A percentile compares a stretch with the other conserved stretches of the same genome.
Conservation (phyloP, 1,140 invertebrate species). For the Drosophila tani region DNA sequence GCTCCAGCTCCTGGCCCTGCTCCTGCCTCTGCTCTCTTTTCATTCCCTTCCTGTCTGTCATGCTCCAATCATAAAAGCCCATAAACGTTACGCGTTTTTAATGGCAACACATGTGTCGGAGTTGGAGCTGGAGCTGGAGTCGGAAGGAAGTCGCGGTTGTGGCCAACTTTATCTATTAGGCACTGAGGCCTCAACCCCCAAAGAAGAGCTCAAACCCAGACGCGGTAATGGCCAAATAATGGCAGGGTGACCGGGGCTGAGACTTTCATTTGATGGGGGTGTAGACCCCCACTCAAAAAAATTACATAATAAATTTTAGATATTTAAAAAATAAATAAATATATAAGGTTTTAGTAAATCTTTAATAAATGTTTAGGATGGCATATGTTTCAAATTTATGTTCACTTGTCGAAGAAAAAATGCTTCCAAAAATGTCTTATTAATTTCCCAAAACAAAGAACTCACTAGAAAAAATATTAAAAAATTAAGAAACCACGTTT, state of each 20-base stretch:
- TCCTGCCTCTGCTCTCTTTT: constrained; percentile 4
- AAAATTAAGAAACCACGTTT: too few relatives aligned
- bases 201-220: constrained; percentile 36
- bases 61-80: constrained; percentile 67
- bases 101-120: constrained; percentile 51
- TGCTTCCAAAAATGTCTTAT: neutral
- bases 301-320: too few relatives aligned
- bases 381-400: too few relatives aligned
- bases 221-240: constrained; percentile 71
- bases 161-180: constrained; percentile 50
- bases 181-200: constrained; percentile 25
- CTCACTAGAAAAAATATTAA: too few relatives aligned
- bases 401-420: too few relatives aligned
- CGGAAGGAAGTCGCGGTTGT: constrained; percentile 26
- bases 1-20: neutral
- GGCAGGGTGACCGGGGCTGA: constrained; percentile 16
- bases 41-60: constrained; percentile 41
- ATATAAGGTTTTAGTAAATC: too few relatives aligned
- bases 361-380: too few relatives aligned
- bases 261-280: constrained; percentile 4
- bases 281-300: too few relatives aligned
- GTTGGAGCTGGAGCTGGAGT: constrained; percentile 4
- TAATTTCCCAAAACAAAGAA: too few relatives aligned
- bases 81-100: constrained; percentile 78
- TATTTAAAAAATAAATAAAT: too few relatives aligned